These are phyloP conservation scores for Tipula confusa DNA, from an alignment of 2,888 invertebrate genomes.

Conservation along the genomic window DNA sequence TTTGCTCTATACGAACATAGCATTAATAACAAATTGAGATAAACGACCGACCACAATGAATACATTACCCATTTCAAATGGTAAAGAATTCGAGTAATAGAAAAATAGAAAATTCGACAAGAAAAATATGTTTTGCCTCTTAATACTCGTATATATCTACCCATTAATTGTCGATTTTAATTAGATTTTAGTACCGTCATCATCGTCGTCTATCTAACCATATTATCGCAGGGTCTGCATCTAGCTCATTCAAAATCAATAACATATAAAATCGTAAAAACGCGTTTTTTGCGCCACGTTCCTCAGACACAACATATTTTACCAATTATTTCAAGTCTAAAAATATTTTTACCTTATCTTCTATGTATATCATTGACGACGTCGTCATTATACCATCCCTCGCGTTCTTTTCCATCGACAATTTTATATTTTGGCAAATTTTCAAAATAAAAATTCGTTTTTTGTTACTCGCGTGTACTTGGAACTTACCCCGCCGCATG, in stretches of 20 bases:
- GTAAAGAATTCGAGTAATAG: not conserved
- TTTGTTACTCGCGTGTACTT: too few species aligned
- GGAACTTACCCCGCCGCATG: not conserved
- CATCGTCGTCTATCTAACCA: not conserved
- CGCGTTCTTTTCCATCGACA: not conserved
- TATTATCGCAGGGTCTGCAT: not conserved
- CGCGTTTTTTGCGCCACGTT: not conserved
- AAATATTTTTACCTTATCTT: not conserved
- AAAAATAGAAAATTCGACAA: not conserved
- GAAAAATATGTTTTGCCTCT: not conserved
- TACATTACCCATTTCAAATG: not conserved
- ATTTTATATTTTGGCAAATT: not conserved
- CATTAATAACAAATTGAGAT: not conserved
- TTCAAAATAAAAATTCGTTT: not conserved
- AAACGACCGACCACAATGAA: not conserved
- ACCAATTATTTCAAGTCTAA: not conserved
- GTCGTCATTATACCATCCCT: too few species aligned
- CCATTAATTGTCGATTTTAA: not conserved
- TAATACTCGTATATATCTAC: not conserved
- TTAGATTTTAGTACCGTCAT: not conserved
- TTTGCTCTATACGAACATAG: not conserved
- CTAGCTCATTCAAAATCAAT: not conserved
- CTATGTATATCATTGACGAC: too few species aligned
- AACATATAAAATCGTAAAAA: not conserved
- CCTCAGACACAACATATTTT: conserved; percentile 20